Conservation (phyloP, 2,888 invertebrate genomes). For the Philopedon plagiatum region DNA sequence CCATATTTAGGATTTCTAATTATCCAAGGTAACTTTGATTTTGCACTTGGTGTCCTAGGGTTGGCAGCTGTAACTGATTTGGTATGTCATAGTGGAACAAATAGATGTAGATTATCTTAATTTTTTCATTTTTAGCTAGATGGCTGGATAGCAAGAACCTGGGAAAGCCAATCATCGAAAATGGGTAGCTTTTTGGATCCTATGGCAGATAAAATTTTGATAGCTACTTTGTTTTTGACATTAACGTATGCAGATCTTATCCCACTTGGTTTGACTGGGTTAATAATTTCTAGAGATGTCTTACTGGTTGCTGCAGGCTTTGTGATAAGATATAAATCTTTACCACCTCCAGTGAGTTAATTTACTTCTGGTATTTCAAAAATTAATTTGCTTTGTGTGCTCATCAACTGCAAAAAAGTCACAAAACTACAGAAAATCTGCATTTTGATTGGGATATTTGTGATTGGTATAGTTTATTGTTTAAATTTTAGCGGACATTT, state of each 20-base stretch:
- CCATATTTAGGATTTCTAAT: conserved; percentile 94
- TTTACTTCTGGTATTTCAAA: no score
- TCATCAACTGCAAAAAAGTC: no score
- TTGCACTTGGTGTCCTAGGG: conserved; percentile 86
- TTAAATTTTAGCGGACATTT: conserved; percentile 80
- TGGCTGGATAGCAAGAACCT: conserved; percentile 96
- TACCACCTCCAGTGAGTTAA: conserved; percentile 87
- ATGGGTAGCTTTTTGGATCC: conserved; percentile 97
- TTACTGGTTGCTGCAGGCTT: conserved; percentile 88
- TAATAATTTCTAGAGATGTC: conserved; percentile 89
- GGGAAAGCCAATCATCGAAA: conserved; percentile 91
- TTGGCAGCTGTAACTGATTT: conserved; percentile 93
- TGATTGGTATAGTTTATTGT: no score
- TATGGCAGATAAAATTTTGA: conserved; percentile 95
- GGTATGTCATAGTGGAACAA: conserved; percentile 70
- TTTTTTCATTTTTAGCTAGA: conserved; percentile 77
- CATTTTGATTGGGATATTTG: no score
- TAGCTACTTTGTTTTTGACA: conserved; percentile 90
- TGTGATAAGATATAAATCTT: conserved; percentile 90
- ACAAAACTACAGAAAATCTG: no score
- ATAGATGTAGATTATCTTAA: neutral
- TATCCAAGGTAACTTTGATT: conserved; percentile 82
- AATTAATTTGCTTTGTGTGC: no score
- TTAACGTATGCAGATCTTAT: conserved; percentile 89
- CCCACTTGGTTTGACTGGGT: conserved; percentile 83